Evolutionary conservation across 2,113 vertebrate species (phyloP), one percentile per base, ranked within the genome.

Genomic region (Marcusenius ussheri): DNA sequence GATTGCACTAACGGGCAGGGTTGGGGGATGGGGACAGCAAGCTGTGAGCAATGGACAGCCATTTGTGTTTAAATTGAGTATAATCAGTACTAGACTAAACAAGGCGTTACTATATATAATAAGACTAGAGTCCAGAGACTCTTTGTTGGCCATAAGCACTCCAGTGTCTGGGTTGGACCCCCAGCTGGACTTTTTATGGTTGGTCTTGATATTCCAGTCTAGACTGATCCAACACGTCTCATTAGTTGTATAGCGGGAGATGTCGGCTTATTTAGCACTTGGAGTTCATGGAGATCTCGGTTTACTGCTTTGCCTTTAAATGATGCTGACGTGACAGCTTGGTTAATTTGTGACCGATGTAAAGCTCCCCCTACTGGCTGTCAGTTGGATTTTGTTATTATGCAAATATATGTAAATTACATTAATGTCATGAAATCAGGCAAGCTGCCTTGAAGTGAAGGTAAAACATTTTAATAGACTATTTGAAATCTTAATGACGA

Each of bases 371-470:
- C 88, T 89, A 56, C 88, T 83, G 88, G 39, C 31, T 2, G 45
- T 10, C 47, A 15, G 53, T 50, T 17, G 17, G 58, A 13, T 42
- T 51, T n/a, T 42, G 24, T 89, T 53, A 80, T 9, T 51, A 58
- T 89, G 46, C 49, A 84, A 46, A 89, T 83, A 46, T 39, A 85
- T 89, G 47, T 31, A 91, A 89, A 87, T 88, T 46, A 91, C 53
- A 31, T 45, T 17, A 8, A 50, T 35, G 1, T 39, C 10, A 42
- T 56, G 45, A 42, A 74, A 56, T 66, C 42, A 80, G 77, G 84
- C 83, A 62, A 15, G 31, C 74, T 50, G 7, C 46, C 88, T 35
- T 74, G 11, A 45, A 89, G 17, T 89, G 35, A 89, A 77, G 17
- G 31, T 56, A 56, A 24, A 9, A 89, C 35, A 42, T 47, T 88